A percentile compares a stretch with the other conserved stretches of the same genome.
phyloP scores from a whole-genome alignment of 2,888 invertebrate species.

The Anarsia innoxiella region DNA sequence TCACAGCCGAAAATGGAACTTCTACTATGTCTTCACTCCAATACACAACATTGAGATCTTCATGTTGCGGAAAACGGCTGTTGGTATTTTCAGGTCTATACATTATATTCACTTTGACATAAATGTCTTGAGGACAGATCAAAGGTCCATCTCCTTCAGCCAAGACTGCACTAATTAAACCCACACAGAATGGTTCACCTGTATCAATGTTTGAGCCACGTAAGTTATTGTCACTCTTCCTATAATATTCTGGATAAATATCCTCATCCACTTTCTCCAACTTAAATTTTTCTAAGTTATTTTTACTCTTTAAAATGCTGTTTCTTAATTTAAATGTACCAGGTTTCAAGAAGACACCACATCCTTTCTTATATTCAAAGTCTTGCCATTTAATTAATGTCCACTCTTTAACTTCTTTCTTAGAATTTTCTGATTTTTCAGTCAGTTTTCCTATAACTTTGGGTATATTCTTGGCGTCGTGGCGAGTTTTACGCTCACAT shows the following conservation, averaged over 20 bases:
- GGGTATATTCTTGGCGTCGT: conserved; percentile 58
- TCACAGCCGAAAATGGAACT: conserved; percentile 76
- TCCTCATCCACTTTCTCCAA: conserved; percentile 79
- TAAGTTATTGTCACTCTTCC: conserved; percentile 80
- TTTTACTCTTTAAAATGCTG: conserved; percentile 26
- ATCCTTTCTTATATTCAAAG: conserved; percentile 78
- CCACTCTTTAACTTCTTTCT: conserved; percentile 49
- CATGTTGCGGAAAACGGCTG: conserved; percentile 74
- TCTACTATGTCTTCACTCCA: conserved; percentile 84
- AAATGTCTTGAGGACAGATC: conserved; percentile 75
- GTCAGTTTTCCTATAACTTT: conserved; percentile 59
- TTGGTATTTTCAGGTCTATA: conserved; percentile 86
- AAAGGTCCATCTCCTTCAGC: conserved; percentile 68
- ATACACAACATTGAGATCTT: conserved; percentile 83
- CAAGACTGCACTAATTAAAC: conserved; percentile 78
- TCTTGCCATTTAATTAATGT: conserved; percentile 73
- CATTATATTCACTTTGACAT: conserved; percentile 79
- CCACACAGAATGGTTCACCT: conserved; percentile 85
- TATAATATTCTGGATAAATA: conserved; percentile 86
- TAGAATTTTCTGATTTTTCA: conserved; percentile 42
- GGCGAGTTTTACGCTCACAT: conserved; percentile 68
- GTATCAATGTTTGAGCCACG: conserved; percentile 84
- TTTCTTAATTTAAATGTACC: conserved; percentile 77
- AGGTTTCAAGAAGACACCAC: conserved; percentile 80
- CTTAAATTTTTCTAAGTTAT: conserved; percentile 37